These are phyloP conservation scores for Pseudochirops cupreus DNA, from an alignment of 2,797 vertebrate genomes.

Conservation along the genomic window DNA sequence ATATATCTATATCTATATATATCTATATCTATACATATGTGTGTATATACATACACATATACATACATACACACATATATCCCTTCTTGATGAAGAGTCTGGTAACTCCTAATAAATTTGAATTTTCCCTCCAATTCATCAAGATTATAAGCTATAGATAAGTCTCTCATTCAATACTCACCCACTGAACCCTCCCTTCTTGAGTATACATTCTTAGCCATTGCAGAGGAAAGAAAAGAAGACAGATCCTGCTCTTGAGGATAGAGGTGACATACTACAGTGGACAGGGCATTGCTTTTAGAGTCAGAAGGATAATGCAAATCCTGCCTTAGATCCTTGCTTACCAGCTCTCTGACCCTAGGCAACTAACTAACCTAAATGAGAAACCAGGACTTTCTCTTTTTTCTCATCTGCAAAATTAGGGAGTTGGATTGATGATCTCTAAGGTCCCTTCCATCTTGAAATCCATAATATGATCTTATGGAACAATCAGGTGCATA, in stretches of 20 bases:
- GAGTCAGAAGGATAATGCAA: not conserved
- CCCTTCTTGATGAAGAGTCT: slow-evolving; percentile 16
- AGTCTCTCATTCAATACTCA: slow-evolving; percentile 34
- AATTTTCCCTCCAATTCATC: slow-evolving; percentile 28
- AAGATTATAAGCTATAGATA: not conserved
- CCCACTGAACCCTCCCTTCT: not conserved
- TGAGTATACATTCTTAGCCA: not conserved
- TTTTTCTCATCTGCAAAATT: not conserved
- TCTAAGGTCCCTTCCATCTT: not conserved
- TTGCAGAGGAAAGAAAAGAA: slow-evolving; percentile 4
- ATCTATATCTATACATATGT: too few species aligned
- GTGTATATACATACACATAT: too few species aligned
- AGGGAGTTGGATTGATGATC: not conserved
- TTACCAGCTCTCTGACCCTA: not conserved
- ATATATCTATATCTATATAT: too few species aligned
- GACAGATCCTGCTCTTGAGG: not conserved
- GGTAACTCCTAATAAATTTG: not conserved
- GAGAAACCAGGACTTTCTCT: not conserved
- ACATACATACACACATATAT: too few species aligned
- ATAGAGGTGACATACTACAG: not conserved
- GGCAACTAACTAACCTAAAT: not conserved
- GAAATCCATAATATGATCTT: not conserved
- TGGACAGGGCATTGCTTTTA: not conserved
- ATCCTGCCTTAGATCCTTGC: not conserved
- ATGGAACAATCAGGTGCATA: not conserved